phyloP scores from a whole-genome alignment of 53 echinoderm and acorn worm genomes.

The Patiria pectinifera region DNA sequence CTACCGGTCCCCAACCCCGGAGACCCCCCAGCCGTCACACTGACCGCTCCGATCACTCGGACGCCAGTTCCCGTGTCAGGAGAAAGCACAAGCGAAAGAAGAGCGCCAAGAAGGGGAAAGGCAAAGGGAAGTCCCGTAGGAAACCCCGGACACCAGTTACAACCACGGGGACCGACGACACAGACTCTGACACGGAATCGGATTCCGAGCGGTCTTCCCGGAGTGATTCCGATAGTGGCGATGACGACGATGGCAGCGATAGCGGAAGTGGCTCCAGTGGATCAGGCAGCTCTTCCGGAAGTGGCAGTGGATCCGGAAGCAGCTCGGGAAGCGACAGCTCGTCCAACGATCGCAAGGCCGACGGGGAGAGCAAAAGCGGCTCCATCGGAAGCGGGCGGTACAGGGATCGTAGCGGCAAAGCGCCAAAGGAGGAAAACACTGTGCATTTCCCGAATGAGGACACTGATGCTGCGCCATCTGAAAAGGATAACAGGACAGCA shows the following conservation, averaged over 20 bases:
- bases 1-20: background rate
- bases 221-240: conserved; percentile 54
- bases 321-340: conserved; percentile 35
- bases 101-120: background rate
- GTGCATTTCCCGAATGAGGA: conserved; percentile 1
- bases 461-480: background rate
- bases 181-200: conserved; percentile 58
- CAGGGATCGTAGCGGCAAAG: conserved; percentile 45
- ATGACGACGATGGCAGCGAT: conserved; percentile 55
- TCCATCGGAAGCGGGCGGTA: conserved; percentile 44
- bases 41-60: background rate
- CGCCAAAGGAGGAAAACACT: conserved; percentile 3
- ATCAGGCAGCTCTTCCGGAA: conserved; percentile 65
- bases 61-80: background rate
- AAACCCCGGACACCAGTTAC: conserved; percentile 44
- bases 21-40: conserved; percentile 11
- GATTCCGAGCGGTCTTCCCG: conserved; percentile 38
- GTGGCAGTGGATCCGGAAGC: conserved; percentile 57
- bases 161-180: conserved; percentile 41
- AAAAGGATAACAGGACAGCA: conserved; percentile 14
- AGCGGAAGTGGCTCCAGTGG: conserved; percentile 64
- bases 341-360: conserved; percentile 34
- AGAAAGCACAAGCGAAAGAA: conserved; percentile 30
- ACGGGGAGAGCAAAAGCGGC: conserved; percentile 50
- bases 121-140: background rate